Evolutionary conservation across 2,113 vertebrate species (phyloP), one percentile per base, ranked within the genome.

Genomic region (Dryoscopus gambensis): DNA sequence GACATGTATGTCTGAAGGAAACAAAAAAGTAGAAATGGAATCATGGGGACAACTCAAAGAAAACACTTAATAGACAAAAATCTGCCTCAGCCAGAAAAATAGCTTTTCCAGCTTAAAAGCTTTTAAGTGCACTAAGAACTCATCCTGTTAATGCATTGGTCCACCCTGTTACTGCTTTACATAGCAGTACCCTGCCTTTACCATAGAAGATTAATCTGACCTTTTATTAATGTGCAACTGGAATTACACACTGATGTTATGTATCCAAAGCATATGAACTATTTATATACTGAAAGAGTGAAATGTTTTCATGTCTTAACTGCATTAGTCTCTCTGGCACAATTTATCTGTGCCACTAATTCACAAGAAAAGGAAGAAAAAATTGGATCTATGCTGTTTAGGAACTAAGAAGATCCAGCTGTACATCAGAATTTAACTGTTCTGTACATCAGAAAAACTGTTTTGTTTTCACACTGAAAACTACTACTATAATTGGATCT

Each of bases 31-130:
- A 93, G 88, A 92, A 94, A 90, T 50, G 50, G 68, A 95, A 56
- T 63, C 64, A 89, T n/a, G 27, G 55, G 55, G 71, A 84, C 35
- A 92, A 86, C 55, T 80, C 33, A 35, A 77, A 74, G 71, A 63
- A 93, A 93, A 77, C 59, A 93, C 74, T 90, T 88, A 90, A 93
- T 35, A 81, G 80, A 55, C 52, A 89, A 63, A 90, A 93, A 59
- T 67, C 71, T 67, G 76, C 52, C 42, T 78, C 75, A 63, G 50
- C 6, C 12, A 84, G 52, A 84, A 91, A 80, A 86, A 86, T 5
- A 71, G 39, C 21, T 56, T 90, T 91, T 70, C 37, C 35, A 63
- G 19, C 85, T 83, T 87, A 77, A 81, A 93, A 93, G 79, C 47
- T 93, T 84, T 70, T 67, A 92, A 56, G 37, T 23, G 23, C 52